Evolutionary conservation across 2,797 vertebrate genomes (phyloP).

Genomic region (Falco biarmicus): DNA sequence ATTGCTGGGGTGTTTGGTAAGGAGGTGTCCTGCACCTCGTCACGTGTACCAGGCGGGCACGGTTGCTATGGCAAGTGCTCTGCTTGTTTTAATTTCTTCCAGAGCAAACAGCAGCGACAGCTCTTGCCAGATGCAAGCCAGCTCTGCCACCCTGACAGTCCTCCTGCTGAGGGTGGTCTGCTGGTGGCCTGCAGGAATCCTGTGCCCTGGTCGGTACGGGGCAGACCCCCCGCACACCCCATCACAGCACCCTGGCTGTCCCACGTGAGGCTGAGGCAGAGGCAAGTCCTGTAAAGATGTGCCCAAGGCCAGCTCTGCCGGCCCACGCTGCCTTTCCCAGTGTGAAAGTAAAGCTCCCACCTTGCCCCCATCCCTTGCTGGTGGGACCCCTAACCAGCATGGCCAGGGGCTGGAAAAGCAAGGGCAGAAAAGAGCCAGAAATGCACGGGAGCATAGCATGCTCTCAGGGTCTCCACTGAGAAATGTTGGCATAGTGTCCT

Average conservation of each 20-base stretch:
- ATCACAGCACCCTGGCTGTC: background rate
- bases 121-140: background rate
- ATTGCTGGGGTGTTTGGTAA: background rate
- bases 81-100: conserved; percentile 48
- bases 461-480: background rate
- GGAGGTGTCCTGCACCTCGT: background rate
- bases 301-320: background rate
- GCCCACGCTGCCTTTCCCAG: background rate
- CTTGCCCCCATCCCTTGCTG: background rate
- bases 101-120: conserved; percentile 36
- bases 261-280: background rate
- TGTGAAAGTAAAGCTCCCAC: background rate
- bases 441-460: fast-evolving
- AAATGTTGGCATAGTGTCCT: background rate
- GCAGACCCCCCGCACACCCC: background rate
- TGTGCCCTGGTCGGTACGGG: background rate
- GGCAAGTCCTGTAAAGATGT: background rate
- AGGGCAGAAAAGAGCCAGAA: background rate
- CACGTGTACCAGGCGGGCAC: background rate
- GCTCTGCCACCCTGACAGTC: background rate
- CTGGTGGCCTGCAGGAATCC: background rate
- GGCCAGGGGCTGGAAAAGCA: background rate
- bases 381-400: background rate
- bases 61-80: conserved; percentile 41
- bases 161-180: background rate